Evolutionary conservation across 2,888 invertebrate species (phyloP).

Genomic region (Ethmia dodecea): DNA sequence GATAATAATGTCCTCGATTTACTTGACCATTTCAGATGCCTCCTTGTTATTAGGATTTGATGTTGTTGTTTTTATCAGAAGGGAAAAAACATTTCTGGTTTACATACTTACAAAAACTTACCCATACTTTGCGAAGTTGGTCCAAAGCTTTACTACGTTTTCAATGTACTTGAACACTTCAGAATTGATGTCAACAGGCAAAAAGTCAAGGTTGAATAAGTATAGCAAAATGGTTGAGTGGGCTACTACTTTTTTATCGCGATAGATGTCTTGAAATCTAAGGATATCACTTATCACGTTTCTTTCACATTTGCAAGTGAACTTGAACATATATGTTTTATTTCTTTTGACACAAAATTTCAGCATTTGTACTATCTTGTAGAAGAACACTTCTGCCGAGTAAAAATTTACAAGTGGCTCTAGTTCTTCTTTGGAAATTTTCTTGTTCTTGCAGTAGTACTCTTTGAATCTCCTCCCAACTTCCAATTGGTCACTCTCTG

Average conservation of each 20-base stretch:
- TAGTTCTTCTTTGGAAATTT: constrained; percentile 25
- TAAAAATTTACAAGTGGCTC: constrained; percentile 22
- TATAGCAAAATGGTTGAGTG: constrained; percentile 35
- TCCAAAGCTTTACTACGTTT: constrained; percentile 32
- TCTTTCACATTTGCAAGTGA: constrained; percentile 33
- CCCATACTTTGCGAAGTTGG: constrained; percentile 41
- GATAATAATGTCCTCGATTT: too few species aligned
- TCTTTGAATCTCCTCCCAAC: constrained; percentile 34
- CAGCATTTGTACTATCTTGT: constrained; percentile 6
- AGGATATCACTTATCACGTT: constrained; percentile 24
- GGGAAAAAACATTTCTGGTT: too few species aligned
- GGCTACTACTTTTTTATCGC: constrained; percentile 19
- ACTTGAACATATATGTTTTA: constrained; percentile 34
- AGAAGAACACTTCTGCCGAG: background rate
- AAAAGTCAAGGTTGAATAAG: constrained; percentile 24
- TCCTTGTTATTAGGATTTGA: too few species aligned
- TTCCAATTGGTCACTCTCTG: constrained; percentile 32
- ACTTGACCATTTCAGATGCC: too few species aligned
- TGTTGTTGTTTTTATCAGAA: too few species aligned
- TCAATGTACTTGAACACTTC: constrained; percentile 28
- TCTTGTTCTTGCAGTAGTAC: constrained; percentile 33
- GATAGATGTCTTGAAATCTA: constrained; percentile 13
- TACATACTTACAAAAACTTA: too few species aligned
- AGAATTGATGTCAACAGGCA: constrained; percentile 18
- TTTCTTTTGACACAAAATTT: constrained; percentile 29